These are phyloP conservation scores for Hydraecia micacea DNA, from an alignment of 2,888 invertebrate genomes.

Conservation along the genomic window DNA sequence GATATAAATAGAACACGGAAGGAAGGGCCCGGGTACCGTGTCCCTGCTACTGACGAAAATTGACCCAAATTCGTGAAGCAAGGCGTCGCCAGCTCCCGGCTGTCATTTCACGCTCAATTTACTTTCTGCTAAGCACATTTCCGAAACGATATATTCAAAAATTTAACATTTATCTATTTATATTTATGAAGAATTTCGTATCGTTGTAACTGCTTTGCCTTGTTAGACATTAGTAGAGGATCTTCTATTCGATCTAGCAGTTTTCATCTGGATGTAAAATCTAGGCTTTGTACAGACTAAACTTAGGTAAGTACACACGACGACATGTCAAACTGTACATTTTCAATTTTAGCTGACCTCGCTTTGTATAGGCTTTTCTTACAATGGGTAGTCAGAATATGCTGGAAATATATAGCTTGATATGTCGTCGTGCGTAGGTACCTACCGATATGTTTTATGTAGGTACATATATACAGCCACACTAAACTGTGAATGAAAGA, in stretches of 20 bases:
- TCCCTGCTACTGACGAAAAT: slow-evolving; percentile 74
- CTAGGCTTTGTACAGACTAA: neutral
- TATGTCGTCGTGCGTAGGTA: neutral
- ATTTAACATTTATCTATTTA: slow-evolving; percentile 53
- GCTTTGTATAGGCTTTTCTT: too few relatives aligned
- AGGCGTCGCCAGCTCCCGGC: slow-evolving; percentile 72
- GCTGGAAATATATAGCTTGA: too few relatives aligned
- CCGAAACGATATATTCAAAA: slow-evolving; percentile 68
- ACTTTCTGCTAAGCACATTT: slow-evolving; percentile 76
- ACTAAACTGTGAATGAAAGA: neutral
- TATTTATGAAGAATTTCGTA: slow-evolving; percentile 25
- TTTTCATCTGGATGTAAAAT: neutral
- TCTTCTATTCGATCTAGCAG: neutral
- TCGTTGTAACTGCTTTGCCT: neutral
- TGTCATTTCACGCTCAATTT: slow-evolving; percentile 85
- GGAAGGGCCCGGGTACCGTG: slow-evolving; percentile 68
- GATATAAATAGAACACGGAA: slow-evolving; percentile 73
- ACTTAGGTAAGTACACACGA: neutral
- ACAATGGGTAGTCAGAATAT: too few relatives aligned
- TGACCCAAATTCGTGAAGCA: slow-evolving; percentile 79
- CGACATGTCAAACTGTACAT: too few relatives aligned
- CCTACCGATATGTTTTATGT: neutral
- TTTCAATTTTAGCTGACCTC: too few relatives aligned
- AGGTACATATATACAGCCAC: neutral
- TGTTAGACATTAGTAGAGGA: neutral